A percentile compares a stretch with the other conserved stretches of the same genome.
phyloP scores from a whole-genome alignment of 2,888 invertebrate genomes.

The Platerodrilus igneus region DNA sequence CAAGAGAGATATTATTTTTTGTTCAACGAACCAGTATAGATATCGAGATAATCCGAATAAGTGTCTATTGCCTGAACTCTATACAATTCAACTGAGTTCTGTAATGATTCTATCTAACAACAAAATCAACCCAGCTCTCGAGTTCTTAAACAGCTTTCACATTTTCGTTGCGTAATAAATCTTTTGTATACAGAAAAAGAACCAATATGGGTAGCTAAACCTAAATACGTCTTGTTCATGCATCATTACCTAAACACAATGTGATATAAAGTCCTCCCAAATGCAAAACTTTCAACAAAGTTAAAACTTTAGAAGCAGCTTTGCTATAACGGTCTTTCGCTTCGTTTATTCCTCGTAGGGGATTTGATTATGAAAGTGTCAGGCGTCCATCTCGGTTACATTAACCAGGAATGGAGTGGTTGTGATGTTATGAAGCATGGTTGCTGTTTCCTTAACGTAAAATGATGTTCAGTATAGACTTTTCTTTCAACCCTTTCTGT shows the following conservation, averaged over 20 bases:
- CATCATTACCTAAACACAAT: conserved; percentile 11
- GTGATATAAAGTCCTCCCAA: conserved; percentile 17
- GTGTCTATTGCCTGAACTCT: no score
- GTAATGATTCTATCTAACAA: no score
- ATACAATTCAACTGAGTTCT: no score
- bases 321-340: conserved; percentile 20
- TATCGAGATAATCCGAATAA: no score
- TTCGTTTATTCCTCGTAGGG: conserved; percentile 24
- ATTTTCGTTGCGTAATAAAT: no score
- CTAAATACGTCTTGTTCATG: no score
- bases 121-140: no score
- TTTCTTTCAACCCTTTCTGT: conserved; percentile 2
- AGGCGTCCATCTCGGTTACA: conserved; percentile 22
- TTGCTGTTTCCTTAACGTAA: conserved; percentile 8
- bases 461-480: conserved; percentile 1
- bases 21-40: no score
- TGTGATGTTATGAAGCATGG: conserved; percentile 14
- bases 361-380: conserved; percentile 25
- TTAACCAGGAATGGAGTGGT: conserved; percentile 16
- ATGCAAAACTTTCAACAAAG: conserved; percentile 15
- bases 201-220: no score
- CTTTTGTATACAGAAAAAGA: no score
- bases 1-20: no score
- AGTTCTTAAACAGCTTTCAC: no score
- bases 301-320: conserved; percentile 24